Conservation (phyloP, 1,140 invertebrate genomes). For the Calliphora vicina region DNA sequence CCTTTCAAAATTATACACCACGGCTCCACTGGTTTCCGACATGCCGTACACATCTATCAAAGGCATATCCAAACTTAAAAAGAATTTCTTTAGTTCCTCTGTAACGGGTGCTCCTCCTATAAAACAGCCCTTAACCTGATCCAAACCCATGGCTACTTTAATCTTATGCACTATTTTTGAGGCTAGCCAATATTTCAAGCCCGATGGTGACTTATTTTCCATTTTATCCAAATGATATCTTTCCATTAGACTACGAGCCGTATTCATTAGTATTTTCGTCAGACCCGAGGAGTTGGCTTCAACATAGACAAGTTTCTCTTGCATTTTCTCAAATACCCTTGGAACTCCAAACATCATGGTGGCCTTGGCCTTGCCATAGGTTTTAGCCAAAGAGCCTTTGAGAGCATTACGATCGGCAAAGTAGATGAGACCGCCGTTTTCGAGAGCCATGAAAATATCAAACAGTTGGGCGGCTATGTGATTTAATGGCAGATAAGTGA, state of each 20-base stretch:
- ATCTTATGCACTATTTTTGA: constrained; percentile 71
- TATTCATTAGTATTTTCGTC: neutral
- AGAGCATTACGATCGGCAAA: constrained; percentile 87
- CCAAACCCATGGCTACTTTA: constrained; percentile 78
- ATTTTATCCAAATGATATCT: constrained; percentile 12
- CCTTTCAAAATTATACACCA: constrained; percentile 66
- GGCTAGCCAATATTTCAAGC: constrained; percentile 7
- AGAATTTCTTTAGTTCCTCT: constrained; percentile 84
- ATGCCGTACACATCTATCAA: constrained; percentile 84
- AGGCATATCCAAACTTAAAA: constrained; percentile 84
- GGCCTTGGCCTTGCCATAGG: constrained; percentile 78
- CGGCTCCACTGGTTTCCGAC: constrained; percentile 83
- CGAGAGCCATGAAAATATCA: constrained; percentile 77
- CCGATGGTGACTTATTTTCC: neutral
- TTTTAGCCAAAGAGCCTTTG: constrained; percentile 82
- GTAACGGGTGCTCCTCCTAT: constrained; percentile 87
- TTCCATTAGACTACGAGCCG: neutral
- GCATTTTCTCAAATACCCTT: constrained; percentile 85
- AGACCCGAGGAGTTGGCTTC: neutral
- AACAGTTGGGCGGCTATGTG: constrained; percentile 89
- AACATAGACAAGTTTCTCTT: neutral
- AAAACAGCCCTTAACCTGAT: constrained; percentile 72
- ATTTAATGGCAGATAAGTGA: constrained; percentile 87
- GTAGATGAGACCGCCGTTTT: constrained; percentile 71
- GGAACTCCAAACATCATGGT: constrained; percentile 88